Percentiles rank a stretch among this genome's conserved stretches.
These are phyloP conservation scores for Darevskia mixta DNA, from an alignment of 2,797 vertebrate species.

Conservation along the genomic window DNA sequence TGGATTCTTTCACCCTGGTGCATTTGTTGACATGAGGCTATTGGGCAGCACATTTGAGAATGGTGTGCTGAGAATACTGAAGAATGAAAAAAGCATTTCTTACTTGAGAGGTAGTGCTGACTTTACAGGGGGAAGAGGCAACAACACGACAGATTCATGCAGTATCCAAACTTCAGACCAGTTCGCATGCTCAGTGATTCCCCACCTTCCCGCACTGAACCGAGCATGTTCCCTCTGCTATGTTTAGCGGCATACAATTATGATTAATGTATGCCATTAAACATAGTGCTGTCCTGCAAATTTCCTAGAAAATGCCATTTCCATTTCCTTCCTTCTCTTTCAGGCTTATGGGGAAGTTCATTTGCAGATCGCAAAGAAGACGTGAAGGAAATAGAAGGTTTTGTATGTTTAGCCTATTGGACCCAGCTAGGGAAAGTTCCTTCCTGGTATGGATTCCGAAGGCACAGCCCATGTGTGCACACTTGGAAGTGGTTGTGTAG, in stretches of 20 bases:
- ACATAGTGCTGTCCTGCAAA: neutral
- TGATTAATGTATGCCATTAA: neutral
- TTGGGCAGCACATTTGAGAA: conserved; percentile 74
- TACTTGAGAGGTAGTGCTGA: conserved; percentile 74
- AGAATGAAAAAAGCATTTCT: conserved; percentile 76
- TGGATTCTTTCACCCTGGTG: conserved; percentile 75
- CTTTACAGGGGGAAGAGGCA: neutral
- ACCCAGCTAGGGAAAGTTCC: no score
- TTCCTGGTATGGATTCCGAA: no score
- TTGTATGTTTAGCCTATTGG: neutral
- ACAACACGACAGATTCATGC: neutral
- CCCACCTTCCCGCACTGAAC: no score
- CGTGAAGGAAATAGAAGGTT: neutral
- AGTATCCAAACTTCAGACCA: neutral
- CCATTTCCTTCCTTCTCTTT: neutral
- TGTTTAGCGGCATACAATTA: no score
- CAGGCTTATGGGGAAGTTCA: conserved; percentile 16
- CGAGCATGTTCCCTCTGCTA: no score
- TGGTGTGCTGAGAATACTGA: conserved; percentile 59
- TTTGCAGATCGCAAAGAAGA: neutral
- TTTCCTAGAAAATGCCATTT: neutral
- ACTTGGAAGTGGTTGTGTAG: no score
- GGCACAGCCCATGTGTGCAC: no score
- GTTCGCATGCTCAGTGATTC: neutral
- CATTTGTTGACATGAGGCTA: conserved; percentile 70